These are phyloP conservation scores for Scolopax mira DNA, from an alignment of 2,113 vertebrate genomes.

Conservation along the genomic window DNA sequence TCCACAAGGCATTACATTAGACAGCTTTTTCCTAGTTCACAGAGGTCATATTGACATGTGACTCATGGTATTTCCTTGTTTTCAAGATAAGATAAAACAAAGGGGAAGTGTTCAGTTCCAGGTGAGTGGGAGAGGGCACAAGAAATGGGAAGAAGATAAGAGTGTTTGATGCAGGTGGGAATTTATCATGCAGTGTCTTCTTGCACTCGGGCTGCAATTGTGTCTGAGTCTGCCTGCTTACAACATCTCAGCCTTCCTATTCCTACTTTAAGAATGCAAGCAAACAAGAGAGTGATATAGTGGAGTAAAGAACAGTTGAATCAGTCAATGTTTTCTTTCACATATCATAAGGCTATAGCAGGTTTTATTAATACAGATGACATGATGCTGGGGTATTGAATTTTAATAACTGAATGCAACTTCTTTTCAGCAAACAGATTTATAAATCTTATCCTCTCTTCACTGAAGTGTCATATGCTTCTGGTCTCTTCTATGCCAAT, in stretches of 20 bases:
- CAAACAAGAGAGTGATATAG: neutral
- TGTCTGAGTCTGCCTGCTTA: neutral
- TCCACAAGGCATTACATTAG: slow-evolving; percentile 53
- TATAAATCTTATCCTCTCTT: neutral
- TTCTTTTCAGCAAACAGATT: neutral
- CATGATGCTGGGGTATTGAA: neutral
- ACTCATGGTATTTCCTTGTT: slow-evolving; percentile 80
- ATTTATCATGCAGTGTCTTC: slow-evolving; percentile 44
- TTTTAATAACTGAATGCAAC: neutral
- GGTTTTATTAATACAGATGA: neutral
- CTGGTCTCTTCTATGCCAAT: neutral
- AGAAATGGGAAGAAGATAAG: slow-evolving; percentile 75
- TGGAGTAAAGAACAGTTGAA: neutral
- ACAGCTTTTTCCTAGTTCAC: slow-evolving; percentile 73
- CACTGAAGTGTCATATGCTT: neutral
- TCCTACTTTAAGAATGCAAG: neutral
- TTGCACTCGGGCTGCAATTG: slow-evolving; percentile 26
- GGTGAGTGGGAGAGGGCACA: slow-evolving; percentile 74
- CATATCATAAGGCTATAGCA: neutral
- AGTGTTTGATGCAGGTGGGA: slow-evolving; percentile 73
- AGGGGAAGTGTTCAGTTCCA: slow-evolving; percentile 82
- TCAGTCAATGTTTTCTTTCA: neutral
- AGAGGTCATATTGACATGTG: slow-evolving; percentile 83
- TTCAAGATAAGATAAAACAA: slow-evolving; percentile 78
- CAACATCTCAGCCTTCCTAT: neutral